Percentiles rank a stretch among this genome's conserved stretches.
phyloP scores from a whole-genome alignment of 1,140 invertebrate species.

The Aphaenogaster rudis region DNA sequence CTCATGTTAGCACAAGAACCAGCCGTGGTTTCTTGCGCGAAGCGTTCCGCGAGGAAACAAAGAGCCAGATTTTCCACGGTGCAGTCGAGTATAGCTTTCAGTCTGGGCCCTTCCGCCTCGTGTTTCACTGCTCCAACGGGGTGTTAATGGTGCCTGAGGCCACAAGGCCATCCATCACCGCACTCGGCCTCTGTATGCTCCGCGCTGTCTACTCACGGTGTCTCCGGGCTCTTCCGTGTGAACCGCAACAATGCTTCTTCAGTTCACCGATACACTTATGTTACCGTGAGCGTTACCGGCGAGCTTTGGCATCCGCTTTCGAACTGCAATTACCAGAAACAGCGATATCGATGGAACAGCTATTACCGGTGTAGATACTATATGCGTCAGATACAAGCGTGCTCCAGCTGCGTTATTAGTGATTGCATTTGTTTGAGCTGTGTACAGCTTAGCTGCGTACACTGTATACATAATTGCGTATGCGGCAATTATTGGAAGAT shows the following conservation, averaged over 20 bases:
- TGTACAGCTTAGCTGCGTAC: constrained; percentile 36
- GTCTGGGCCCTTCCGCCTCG: constrained; percentile 64
- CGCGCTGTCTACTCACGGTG: constrained; percentile 70
- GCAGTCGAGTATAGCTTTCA: constrained; percentile 62
- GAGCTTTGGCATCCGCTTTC: constrained; percentile 53
- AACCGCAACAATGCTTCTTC: constrained; percentile 72
- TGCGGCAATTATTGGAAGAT: constrained; percentile 52
- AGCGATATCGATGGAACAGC: constrained; percentile 58
- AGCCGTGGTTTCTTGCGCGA: constrained; percentile 64
- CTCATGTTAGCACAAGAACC: constrained; percentile 56
- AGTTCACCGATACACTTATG: constrained; percentile 70
- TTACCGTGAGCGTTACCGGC: constrained; percentile 54
- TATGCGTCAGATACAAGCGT: constrained; percentile 43
- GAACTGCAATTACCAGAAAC: constrained; percentile 54
- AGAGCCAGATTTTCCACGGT: constrained; percentile 72
- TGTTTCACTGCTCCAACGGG: constrained; percentile 65
- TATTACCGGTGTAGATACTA: constrained; percentile 46
- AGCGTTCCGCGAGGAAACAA: constrained; percentile 57
- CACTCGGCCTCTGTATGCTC: constrained; percentile 70
- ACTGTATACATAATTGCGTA: constrained; percentile 39
- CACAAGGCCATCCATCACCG: constrained; percentile 78
- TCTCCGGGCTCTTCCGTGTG: constrained; percentile 71
- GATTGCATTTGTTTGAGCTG: constrained; percentile 59
- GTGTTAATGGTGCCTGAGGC: constrained; percentile 81
- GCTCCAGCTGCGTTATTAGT: constrained; percentile 43